Conservation (phyloP, 2,888 invertebrate species). For the Conistra vaccinii region DNA sequence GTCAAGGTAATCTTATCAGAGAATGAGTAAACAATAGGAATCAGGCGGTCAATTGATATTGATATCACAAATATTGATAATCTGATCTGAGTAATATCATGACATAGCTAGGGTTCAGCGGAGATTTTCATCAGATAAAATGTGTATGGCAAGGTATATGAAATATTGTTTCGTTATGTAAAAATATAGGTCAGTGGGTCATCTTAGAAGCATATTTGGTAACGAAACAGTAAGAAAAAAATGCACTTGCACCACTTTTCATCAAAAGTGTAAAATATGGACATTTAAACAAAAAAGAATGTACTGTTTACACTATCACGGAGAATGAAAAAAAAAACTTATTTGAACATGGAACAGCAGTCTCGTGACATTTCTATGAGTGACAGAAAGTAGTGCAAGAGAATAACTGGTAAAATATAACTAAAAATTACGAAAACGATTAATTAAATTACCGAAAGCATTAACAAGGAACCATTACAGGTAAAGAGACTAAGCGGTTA, state of each 20-base stretch:
- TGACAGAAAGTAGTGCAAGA: slow-evolving; percentile 62
- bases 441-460: slow-evolving; percentile 40
- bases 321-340: slow-evolving; percentile 37
- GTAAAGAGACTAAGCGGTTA: slow-evolving; percentile 48
- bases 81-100: slow-evolving; percentile 20
- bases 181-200: too few species aligned
- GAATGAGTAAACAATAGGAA: slow-evolving; percentile 44
- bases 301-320: not conserved
- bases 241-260: slow-evolving; percentile 9
- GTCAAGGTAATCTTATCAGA: slow-evolving; percentile 48
- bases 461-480: slow-evolving; percentile 51
- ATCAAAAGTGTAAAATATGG: not conserved
- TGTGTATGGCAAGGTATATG: not conserved
- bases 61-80: slow-evolving; percentile 33
- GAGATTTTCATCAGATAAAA: slow-evolving; percentile 19
- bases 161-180: not conserved
- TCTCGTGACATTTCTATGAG: slow-evolving; percentile 69
- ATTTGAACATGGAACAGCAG: slow-evolving; percentile 62
- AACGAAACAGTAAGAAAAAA: not conserved
- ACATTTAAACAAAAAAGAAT: not conserved
- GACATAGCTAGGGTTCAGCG: not conserved
- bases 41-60: slow-evolving; percentile 28
- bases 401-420: slow-evolving; percentile 28
- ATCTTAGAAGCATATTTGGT: too few species aligned
- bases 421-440: slow-evolving; percentile 26